Evolutionary conservation across 64 coral and sea anemone genomes (phyloP), one percentile per base, ranked within the genome.

Genomic region (Montipora sp.): DNA sequence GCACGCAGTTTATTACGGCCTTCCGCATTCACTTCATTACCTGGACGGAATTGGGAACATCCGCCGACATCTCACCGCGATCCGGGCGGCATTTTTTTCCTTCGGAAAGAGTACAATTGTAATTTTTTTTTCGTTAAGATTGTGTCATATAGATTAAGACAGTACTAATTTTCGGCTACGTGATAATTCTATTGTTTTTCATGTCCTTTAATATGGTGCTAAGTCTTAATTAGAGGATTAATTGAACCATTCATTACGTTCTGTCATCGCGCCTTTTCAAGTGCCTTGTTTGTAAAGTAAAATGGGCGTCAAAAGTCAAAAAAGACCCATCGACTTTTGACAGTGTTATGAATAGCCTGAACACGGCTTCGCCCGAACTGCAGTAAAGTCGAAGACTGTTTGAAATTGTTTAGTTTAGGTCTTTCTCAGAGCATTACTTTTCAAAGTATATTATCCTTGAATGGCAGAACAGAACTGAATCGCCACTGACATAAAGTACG

Each of bases 181-280:
- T 85, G 47, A 59, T 85, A 49, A 85, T 85, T 85, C 82, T 48
- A 71, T 85, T 72, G 53, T 57, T 57, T 85, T 49, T 71, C 21
- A 85, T 50, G 18, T 69, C 82, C 65, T 85, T 85, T 71, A 71
- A 71, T 49, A 85, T 18, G 36, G 82, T 85, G 82, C 82, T 72
- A 85, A 72, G 63, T 85, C 44, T 67, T 68, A 85, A 85, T 85
- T 85, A 85, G 63, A 13, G 7, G 61, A 85, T 72, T 85, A 85
- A 72, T 71, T 85, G 63, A 67, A 67, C 80, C 9, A 67, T 83
- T 83, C 67, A 83, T 83, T 65, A 47, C 80, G n/a, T 85, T 71
- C 65, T 72, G 44, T 72, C 65, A 85, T 72, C 46, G 20, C 9
- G 6, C 10, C 71, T 65, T 50, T 71, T 85, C 82, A 23, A 46